phyloP scores from a whole-genome alignment of 2,113 vertebrate species.

The Rhinoptilus africanus region DNA sequence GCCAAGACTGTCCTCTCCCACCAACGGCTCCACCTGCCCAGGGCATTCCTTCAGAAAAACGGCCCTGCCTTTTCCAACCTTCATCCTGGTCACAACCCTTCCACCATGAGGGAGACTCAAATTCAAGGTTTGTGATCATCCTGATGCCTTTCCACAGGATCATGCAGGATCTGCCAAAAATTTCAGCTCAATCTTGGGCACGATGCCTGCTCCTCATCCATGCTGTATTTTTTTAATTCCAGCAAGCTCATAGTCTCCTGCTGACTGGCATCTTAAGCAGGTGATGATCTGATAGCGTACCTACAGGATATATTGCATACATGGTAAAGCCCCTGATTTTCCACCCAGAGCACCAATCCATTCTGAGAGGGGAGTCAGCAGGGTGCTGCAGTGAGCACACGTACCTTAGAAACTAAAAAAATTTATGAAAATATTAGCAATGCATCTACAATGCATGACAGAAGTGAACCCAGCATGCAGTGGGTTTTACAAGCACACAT shows the following conservation, averaged over 20 bases:
- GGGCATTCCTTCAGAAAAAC: neutral
- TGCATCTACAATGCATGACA: neutral
- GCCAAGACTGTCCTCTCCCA: neutral
- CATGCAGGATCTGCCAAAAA: neutral
- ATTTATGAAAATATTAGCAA: neutral
- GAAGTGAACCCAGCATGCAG: neutral
- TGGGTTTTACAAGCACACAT: neutral
- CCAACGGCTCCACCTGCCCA: neutral
- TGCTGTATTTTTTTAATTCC: neutral
- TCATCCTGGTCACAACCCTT: neutral
- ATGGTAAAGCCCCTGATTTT: neutral
- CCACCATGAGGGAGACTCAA: fast-evolving
- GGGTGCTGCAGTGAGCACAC: neutral
- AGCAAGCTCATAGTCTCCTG: neutral
- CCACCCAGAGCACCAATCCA: neutral
- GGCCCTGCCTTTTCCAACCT: neutral
- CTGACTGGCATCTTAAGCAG: neutral
- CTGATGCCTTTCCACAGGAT: neutral
- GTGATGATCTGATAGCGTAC: neutral
- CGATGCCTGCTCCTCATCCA: neutral
- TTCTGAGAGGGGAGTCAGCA: neutral
- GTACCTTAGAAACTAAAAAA: neutral
- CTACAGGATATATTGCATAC: neutral
- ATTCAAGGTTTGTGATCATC: neutral
- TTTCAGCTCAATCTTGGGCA: neutral